Evolutionary conservation across 2,888 invertebrate species (phyloP).

Genomic region (Chelonus formosanus): DNA sequence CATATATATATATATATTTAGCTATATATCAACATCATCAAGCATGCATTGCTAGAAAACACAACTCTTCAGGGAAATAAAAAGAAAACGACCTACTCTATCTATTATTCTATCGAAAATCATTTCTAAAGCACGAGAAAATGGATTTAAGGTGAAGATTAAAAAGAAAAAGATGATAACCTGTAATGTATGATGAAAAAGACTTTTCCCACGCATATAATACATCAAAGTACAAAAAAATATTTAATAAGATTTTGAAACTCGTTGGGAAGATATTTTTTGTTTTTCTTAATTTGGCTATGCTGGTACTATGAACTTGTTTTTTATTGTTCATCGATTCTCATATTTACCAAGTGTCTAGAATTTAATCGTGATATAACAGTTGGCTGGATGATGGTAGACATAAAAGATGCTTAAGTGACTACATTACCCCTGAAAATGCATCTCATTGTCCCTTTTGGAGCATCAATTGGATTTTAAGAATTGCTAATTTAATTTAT

Average conservation of each 20-base stretch:
- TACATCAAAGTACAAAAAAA: neutral
- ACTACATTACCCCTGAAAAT: constrained; percentile 16
- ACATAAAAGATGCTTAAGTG: neutral
- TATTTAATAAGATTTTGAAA: constrained; percentile 7
- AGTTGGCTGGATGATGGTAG: constrained; percentile 9
- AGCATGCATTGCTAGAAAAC: constrained; percentile 15
- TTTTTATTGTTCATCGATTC: constrained; percentile 8
- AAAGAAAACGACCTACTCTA: constrained; percentile 20
- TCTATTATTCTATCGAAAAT: constrained; percentile 36
- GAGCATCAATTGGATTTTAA: too few relatives aligned
- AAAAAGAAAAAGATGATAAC: constrained; percentile 5
- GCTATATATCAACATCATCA: neutral
- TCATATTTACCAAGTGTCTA: neutral
- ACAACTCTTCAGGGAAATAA: constrained; percentile 11
- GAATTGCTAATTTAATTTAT: too few relatives aligned
- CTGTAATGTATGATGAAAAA: constrained; percentile 1
- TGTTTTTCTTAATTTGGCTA: neutral
- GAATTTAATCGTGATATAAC: constrained; percentile 1
- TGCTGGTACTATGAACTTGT: constrained; percentile 18
- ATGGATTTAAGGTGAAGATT: neutral
- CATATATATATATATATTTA: neutral
- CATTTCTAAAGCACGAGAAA: constrained; percentile 22
- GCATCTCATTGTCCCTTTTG: neutral
- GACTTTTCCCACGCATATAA: neutral
- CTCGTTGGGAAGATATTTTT: constrained; percentile 9